Evolutionary conservation across 2,797 vertebrate species (phyloP).

Genomic region (Eulemur rubriventer): DNA sequence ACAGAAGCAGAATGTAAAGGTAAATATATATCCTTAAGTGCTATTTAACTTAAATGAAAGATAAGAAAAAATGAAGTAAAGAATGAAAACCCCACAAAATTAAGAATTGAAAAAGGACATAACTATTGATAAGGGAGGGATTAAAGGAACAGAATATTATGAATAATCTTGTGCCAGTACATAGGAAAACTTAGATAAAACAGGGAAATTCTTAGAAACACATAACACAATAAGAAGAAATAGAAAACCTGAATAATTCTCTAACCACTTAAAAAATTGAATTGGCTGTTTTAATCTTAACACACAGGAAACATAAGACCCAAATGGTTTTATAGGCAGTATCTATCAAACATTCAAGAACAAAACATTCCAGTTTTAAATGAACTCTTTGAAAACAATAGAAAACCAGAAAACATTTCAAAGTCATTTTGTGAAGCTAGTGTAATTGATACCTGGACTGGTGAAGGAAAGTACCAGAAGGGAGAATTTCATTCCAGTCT

Average conservation of each 20-base stretch:
- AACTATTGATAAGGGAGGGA: neutral
- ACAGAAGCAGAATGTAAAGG: neutral
- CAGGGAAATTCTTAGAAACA: constrained; percentile 6
- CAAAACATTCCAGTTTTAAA: neutral
- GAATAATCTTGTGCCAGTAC: neutral
- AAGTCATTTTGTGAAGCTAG: neutral
- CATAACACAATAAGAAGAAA: neutral
- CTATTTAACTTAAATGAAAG: neutral
- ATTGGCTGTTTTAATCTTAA: neutral
- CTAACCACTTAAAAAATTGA: neutral
- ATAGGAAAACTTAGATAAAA: neutral
- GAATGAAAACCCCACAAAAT: neutral
- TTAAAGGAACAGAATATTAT: neutral
- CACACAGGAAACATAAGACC: neutral
- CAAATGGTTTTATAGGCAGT: neutral
- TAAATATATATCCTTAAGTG: neutral
- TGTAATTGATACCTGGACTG: neutral
- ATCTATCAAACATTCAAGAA: neutral
- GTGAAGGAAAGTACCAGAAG: neutral
- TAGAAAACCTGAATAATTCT: neutral
- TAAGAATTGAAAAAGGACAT: neutral
- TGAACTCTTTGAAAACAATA: neutral
- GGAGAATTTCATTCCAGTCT: neutral
- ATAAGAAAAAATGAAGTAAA: neutral
- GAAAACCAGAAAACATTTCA: neutral